Evolutionary conservation across 2,888 invertebrate species (phyloP).

Genomic region (Yponomeuta malinellus): DNA sequence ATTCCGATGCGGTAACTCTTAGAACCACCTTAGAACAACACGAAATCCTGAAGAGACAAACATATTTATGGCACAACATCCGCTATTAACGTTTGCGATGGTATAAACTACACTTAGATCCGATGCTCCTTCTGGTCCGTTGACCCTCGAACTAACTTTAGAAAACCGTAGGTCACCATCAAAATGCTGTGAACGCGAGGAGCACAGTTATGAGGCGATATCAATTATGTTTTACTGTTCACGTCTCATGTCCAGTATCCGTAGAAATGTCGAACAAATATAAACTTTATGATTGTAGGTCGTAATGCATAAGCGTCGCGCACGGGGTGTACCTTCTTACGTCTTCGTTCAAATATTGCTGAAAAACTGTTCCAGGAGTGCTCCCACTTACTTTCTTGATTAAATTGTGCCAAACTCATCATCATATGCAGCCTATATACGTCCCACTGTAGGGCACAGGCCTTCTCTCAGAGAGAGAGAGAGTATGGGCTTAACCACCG

Average conservation of each 20-base stretch:
- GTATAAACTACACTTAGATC: background rate
- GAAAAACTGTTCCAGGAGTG: background rate
- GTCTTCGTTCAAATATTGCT: background rate
- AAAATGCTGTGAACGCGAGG: background rate
- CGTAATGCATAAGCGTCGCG: background rate
- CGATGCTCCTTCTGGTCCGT: background rate
- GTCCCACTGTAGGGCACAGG: too few relatives aligned
- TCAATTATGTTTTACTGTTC: slow-evolving; percentile 9
- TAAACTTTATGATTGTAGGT: background rate
- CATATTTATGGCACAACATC: background rate
- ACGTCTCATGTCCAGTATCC: background rate
- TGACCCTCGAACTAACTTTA: background rate
- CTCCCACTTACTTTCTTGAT: too few relatives aligned
- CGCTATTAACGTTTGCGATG: background rate
- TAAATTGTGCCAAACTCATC: too few relatives aligned
- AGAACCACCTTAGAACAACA: background rate
- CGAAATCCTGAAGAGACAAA: background rate
- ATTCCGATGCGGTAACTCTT: too few relatives aligned
- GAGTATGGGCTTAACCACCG: too few relatives aligned
- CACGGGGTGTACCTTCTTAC: background rate
- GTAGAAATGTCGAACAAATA: background rate
- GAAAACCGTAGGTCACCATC: background rate
- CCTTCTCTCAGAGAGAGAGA: too few relatives aligned
- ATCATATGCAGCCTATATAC: too few relatives aligned
- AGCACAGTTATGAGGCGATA: slow-evolving; percentile 8